phyloP scores from a whole-genome alignment of 1,140 invertebrate genomes.

The Ladona fulva region DNA sequence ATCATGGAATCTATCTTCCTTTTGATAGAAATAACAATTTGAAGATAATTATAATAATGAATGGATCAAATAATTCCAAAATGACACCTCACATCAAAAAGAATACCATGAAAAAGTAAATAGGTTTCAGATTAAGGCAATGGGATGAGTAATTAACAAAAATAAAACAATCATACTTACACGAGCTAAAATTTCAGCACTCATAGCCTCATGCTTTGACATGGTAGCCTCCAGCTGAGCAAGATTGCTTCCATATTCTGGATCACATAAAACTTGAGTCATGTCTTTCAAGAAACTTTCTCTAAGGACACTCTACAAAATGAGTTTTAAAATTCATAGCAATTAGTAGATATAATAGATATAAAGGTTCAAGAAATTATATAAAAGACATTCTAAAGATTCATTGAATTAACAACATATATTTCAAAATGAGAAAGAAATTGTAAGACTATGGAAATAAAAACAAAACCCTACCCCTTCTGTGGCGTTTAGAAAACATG shows the following conservation, averaged over 20 bases:
- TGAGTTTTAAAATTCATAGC: conserved; percentile 19
- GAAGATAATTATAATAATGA: not conserved
- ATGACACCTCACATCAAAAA: not conserved
- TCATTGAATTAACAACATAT: too few relatives aligned
- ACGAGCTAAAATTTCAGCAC: conserved; percentile 87
- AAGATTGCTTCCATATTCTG: conserved; percentile 81
- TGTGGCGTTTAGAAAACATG: too few relatives aligned
- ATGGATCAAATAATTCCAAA: conserved; percentile 14
- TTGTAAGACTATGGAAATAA: too few relatives aligned
- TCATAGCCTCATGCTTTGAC: conserved; percentile 97
- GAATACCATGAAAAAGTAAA: not conserved
- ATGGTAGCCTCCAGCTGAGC: conserved; percentile 92
- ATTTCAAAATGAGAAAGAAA: too few relatives aligned
- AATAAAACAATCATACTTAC: conserved; percentile 31
- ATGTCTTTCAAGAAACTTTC: conserved; percentile 96
- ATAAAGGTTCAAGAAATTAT: too few relatives aligned
- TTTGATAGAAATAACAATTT: conserved; percentile 28
- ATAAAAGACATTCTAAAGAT: too few relatives aligned
- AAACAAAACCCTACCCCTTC: too few relatives aligned
- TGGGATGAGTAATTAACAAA: not conserved
- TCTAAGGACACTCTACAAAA: conserved; percentile 66
- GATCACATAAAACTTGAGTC: conserved; percentile 90
- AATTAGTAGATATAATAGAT: conserved; percentile 15
- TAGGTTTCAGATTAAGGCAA: not conserved
- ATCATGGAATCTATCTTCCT: conserved; percentile 90